Evolutionary conservation across 2,113 vertebrate genomes (phyloP), one percentile per base, ranked within the genome.

Genomic region (Orthochromis indermauri): DNA sequence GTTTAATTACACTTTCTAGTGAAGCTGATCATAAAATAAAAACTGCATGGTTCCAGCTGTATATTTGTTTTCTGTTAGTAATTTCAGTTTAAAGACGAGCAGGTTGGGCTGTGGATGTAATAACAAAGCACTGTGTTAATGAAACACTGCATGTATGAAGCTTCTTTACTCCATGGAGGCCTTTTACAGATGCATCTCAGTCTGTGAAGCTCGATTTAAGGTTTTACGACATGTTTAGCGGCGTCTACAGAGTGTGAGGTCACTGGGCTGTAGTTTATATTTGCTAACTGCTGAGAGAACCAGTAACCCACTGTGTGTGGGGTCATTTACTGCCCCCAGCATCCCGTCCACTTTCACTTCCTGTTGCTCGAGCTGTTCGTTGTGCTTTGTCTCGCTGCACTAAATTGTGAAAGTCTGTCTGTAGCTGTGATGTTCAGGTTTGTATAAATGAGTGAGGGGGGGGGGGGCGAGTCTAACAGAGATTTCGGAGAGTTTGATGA

Each of bases 261-360:
- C 55, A 31, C 55, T 2, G 26, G 8, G 26, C 14, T 59, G 14
- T 17, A 59, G 13, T 26, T 57, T 0, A 14, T 28, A 14, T 31
- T 59, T 59, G 55, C 3, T 61, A 31, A 4, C 57, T 61, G 26
- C 26, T 61, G 57, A 17, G 1, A 31, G 57, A 61, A 0, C 26
- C 57, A 31, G 26, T 61, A 4, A 0, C 57, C 26, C 0, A 3
- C 26, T 61, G 57, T 31, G 57, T 6, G 57, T 2, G 57, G 57
- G 57, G 8, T 61, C 8, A 1, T 28, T 59, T 28, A 59, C 55
- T 59, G 55, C 55, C 24, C 28, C 55, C 55, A 59, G 26, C 14
- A 10, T 61, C 26, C 0, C 14, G 5, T 61, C 55, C 55, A 28
- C 26, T 28, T 59, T 28, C 26, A 28, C 55, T 28, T 59, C 55